These are phyloP conservation scores for Athripsodes cinereus DNA, from an alignment of 2,888 invertebrate genomes.

Conservation along the genomic window DNA sequence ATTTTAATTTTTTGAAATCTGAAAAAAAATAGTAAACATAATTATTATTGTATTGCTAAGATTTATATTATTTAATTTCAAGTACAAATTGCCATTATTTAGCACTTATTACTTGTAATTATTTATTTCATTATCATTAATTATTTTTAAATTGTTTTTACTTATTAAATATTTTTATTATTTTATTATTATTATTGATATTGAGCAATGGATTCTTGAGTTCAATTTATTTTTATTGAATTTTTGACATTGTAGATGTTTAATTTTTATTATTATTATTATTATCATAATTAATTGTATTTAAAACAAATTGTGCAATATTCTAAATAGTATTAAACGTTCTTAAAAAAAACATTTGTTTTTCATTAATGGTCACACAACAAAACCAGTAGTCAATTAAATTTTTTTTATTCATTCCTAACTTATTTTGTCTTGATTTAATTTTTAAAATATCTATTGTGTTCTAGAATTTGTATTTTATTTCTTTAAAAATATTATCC, in stretches of 20 bases:
- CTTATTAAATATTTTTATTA: not conserved
- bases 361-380: not conserved
- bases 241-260: not conserved
- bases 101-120: constrained; percentile 11
- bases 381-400: no score
- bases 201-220: constrained; percentile 2
- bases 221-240: not conserved
- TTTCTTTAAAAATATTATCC: no score
- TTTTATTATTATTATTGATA: constrained; percentile 1
- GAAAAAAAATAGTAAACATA: no score
- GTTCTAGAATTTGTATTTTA: no score
- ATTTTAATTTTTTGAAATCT: constrained; percentile 8
- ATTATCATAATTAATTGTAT: not conserved
- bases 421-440: no score
- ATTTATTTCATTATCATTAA: not conserved
- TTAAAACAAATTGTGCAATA: constrained; percentile 2
- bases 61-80: constrained; percentile 22
- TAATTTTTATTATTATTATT: not conserved
- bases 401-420: no score
- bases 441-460: no score
- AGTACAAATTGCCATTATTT: constrained; percentile 27
- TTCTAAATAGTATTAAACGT: constrained; percentile 2
- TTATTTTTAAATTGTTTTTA: not conserved
- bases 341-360: not conserved
- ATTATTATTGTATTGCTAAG: not conserved